Evolutionary conservation across 2,797 vertebrate species (phyloP), one percentile per base, ranked within the genome.

Genomic region (Crypturellus tataupa): DNA sequence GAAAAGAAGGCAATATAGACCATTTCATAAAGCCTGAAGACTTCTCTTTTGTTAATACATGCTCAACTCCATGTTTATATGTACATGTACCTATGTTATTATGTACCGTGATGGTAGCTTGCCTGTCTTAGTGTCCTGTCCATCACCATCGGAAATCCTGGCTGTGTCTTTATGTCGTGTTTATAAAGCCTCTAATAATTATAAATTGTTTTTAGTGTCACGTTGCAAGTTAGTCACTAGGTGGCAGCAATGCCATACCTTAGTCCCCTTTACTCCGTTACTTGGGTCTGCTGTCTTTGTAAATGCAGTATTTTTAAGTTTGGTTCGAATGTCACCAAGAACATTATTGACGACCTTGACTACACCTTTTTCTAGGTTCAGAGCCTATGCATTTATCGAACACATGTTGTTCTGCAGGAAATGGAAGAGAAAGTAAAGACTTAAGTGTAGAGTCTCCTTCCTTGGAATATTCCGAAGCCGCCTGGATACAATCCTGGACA

Each of bases 181-280:
- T 60, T 6, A 2, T 15, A 17, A 49, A 21, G 19, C 4, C 33
- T 14, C 24, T 37, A 20, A 1, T 58, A 17, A 4, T 4, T 3
- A 6, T 1, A 4, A 2, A 8, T 4, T n/a, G 31, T 10, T 35
- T 25, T 37, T 24, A 4, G 2, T 17, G 58, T 70, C 35, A 2
- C 12, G 1, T 3, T 12, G 37, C 10, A 12, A 25, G 5, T 0
- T 12, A 4, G 31, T 72, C 93, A 60, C 49, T 27, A n/a, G 93
- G 67, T 19, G 93, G 81, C 71, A 4, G 67, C 59, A 78, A 6
- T 6, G 14, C 17, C 63, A 25, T 75, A 5, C 19, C 1, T 5
- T 5, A 18, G 24, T 2, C 24, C 9, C 1, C 20, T 21, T 59
- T 1, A 2, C 10, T 0, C 31, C n/a, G 27, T 3, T 7, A 3